Evolutionary conservation across 1,140 invertebrate species (phyloP).

Genomic region (Drosophila sp.): DNA sequence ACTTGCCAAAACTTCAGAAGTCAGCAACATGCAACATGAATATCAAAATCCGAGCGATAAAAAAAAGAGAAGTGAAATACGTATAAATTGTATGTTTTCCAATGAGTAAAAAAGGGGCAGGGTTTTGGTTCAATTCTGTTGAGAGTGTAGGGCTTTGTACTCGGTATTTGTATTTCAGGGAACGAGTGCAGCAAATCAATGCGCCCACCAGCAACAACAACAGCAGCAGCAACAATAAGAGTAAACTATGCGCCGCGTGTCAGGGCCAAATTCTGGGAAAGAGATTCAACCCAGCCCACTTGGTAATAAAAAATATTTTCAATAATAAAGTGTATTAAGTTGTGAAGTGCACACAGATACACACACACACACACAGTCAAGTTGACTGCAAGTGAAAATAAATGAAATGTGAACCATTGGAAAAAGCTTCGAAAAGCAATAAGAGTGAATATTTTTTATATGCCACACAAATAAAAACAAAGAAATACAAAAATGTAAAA

Average conservation of each 20-base stretch:
- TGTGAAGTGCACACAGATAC: conserved; percentile 72
- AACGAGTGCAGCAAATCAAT: conserved; percentile 79
- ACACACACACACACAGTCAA: conserved; percentile 23
- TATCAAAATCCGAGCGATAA: conserved; percentile 66
- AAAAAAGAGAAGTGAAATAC: conserved; percentile 48
- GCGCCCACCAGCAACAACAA: conserved; percentile 49
- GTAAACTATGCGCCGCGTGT: conserved; percentile 66
- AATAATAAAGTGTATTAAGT: conserved; percentile 84
- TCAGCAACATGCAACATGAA: conserved; percentile 82
- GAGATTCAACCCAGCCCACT: conserved; percentile 52
- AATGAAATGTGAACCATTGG: conserved; percentile 80
- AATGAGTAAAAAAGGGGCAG: background rate
- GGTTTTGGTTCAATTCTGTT: conserved; percentile 20
- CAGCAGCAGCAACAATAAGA: conserved; percentile 21
- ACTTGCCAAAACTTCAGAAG: conserved; percentile 77
- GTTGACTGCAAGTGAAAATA: conserved; percentile 70
- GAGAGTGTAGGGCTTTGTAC: conserved; percentile 51
- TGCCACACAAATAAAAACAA: conserved; percentile 62
- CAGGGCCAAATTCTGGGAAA: conserved; percentile 71
- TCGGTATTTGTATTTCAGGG: conserved; percentile 70
- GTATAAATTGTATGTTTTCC: conserved; percentile 30
- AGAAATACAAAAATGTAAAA: conserved; percentile 46
- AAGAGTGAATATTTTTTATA: conserved; percentile 66
- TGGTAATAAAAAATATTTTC: conserved; percentile 83
- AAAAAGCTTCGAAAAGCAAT: conserved; percentile 82